Conservation (phyloP, 2,797 vertebrate genomes). For the Microctenopoma steveboyesi region DNA sequence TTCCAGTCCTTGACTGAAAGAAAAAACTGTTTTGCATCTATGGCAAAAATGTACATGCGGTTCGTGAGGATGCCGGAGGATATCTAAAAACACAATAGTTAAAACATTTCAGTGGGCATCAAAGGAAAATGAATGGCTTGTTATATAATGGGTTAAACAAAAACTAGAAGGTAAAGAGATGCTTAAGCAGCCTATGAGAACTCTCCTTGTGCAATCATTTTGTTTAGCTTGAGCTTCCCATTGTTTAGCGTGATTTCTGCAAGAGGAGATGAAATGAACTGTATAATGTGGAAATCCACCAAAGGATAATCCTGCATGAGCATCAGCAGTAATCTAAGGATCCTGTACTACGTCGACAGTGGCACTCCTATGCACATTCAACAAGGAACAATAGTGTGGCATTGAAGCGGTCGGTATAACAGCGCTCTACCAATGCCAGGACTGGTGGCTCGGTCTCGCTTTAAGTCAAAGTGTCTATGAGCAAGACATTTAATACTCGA, state of each 20-base stretch:
- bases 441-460: too few species aligned
- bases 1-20: neutral
- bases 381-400: neutral
- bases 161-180: constrained; percentile 29
- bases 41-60: neutral
- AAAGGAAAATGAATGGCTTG: constrained; percentile 14
- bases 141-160: neutral
- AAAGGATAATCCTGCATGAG: constrained; percentile 68
- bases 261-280: constrained; percentile 62
- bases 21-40: neutral
- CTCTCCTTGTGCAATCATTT: constrained; percentile 39
- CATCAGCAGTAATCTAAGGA: constrained; percentile 52
- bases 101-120: constrained; percentile 1
- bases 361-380: constrained; percentile 31
- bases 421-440: too few species aligned
- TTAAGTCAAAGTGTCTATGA: too few species aligned
- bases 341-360: constrained; percentile 31
- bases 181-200: constrained; percentile 30
- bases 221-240: constrained; percentile 45
- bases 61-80: neutral
- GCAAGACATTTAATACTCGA: too few species aligned
- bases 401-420: too few species aligned
- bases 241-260: constrained; percentile 47
- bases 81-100: constrained; percentile 7
- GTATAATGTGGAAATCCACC: constrained; percentile 66